Percentiles rank a stretch among this genome's conserved stretches.
phyloP scores from a whole-genome alignment of 2,888 invertebrate species.

The Drosophila meridionalis region DNA sequence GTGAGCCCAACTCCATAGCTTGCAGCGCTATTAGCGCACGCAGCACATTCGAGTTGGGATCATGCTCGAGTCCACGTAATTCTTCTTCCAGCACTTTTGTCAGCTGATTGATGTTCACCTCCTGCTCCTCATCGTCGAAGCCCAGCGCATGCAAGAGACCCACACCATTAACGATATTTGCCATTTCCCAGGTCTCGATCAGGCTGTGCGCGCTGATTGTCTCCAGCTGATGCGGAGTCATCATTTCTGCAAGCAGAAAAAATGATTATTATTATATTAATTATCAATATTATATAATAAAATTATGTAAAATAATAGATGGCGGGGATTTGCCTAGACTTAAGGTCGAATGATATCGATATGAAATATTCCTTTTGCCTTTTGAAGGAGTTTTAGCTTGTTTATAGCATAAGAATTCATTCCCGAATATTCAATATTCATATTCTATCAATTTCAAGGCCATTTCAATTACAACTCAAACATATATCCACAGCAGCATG shows the following conservation, averaged over 20 bases:
- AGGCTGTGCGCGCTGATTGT: slow-evolving; percentile 86
- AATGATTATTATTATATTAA: background rate
- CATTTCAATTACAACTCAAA: background rate
- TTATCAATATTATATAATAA: background rate
- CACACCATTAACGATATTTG: slow-evolving; percentile 88
- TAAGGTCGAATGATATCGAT: background rate
- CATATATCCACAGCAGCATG: background rate
- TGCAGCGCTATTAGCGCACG: slow-evolving; percentile 89
- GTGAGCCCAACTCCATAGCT: slow-evolving; percentile 88
- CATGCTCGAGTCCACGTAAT: slow-evolving; percentile 85
- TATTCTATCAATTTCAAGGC: background rate
- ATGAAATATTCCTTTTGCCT: background rate
- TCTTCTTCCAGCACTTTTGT: slow-evolving; percentile 90
- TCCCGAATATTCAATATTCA: background rate
- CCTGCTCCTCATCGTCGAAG: slow-evolving; percentile 85
- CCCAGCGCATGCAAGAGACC: slow-evolving; percentile 89
- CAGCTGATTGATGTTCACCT: slow-evolving; percentile 88
- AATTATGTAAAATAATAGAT: background rate
- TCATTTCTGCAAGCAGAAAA: slow-evolving; percentile 58
- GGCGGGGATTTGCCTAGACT: background rate
- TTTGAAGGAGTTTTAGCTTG: background rate
- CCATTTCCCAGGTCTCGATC: slow-evolving; percentile 90
- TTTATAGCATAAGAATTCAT: background rate
- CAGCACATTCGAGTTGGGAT: slow-evolving; percentile 80
- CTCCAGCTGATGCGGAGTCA: slow-evolving; percentile 80